A percentile compares a stretch with the other conserved stretches of the same genome.
These are phyloP conservation scores for Melanotus villosus DNA, from an alignment of 2,888 invertebrate species.

Conservation along the genomic window DNA sequence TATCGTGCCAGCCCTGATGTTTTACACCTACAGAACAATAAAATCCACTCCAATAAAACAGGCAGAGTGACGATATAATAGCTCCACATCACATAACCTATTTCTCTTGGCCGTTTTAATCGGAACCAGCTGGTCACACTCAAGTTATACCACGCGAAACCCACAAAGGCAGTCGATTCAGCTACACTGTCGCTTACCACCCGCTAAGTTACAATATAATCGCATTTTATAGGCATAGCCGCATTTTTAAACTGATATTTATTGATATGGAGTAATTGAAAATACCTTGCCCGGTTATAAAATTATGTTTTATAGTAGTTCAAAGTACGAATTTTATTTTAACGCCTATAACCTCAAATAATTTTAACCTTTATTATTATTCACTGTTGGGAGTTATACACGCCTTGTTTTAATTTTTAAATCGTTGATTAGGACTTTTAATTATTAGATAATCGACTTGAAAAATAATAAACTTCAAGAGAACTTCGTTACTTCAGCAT, in stretches of 20 bases:
- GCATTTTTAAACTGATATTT: slow-evolving; percentile 49
- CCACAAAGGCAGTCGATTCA: slow-evolving; percentile 15
- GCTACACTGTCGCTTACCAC: slow-evolving; percentile 49
- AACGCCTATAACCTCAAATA: too few species aligned
- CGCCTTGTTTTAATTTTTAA: too few species aligned
- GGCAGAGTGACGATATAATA: slow-evolving; percentile 59
- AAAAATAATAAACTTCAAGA: too few species aligned
- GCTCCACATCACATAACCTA: slow-evolving; percentile 48
- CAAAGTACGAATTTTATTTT: slow-evolving; percentile 9
- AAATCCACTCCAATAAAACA: slow-evolving; percentile 63
- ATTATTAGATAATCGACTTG: too few species aligned
- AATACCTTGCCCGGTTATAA: slow-evolving; percentile 50
- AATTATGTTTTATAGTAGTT: slow-evolving; percentile 46
- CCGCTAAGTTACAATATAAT: slow-evolving; percentile 44
- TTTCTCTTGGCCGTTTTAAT: slow-evolving; percentile 40
- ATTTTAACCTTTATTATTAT: too few species aligned
- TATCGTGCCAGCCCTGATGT: slow-evolving; percentile 58
- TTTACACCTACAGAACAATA: slow-evolving; percentile 65
- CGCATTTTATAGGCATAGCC: slow-evolving; percentile 38
- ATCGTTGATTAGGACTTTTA: too few species aligned
- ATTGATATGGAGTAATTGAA: slow-evolving; percentile 54
- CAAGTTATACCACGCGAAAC: slow-evolving; percentile 19
- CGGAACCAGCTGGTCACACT: slow-evolving; percentile 29
- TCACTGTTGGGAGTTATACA: too few species aligned
- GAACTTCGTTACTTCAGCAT: too few species aligned